These are phyloP conservation scores for Luidia sarsii DNA, from an alignment of 53 echinoderm and acorn worm genomes.

Conservation along the genomic window DNA sequence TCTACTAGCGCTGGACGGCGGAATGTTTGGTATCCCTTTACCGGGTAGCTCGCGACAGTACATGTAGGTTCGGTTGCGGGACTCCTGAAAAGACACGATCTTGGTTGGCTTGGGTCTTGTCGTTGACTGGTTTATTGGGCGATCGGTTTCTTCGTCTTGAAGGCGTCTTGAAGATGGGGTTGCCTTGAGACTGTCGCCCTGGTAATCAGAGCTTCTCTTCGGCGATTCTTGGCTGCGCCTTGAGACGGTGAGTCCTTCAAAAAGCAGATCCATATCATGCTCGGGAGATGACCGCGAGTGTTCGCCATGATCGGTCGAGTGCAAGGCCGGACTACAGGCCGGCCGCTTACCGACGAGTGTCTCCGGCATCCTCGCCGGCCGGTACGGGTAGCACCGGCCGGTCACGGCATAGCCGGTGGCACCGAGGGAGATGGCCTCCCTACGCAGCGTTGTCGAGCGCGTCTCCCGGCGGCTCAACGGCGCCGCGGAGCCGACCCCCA, in stretches of 20 bases:
- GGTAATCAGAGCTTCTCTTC: not conserved
- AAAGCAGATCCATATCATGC: conserved; percentile 12
- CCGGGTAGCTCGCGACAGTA: not conserved
- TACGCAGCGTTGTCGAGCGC: conserved; percentile 26
- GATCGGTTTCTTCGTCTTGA: not conserved
- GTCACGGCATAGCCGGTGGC: not conserved
- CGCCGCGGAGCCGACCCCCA: not conserved
- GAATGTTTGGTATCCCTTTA: not conserved
- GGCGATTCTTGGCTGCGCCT: conserved; percentile 39
- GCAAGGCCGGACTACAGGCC: not conserved
- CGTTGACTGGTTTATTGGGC: not conserved
- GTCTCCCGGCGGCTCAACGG: conserved; percentile 41
- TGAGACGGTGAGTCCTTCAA: conserved; percentile 37
- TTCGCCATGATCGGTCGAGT: conserved; percentile 19
- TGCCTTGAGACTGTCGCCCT: not conserved
- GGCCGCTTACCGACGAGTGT: not conserved
- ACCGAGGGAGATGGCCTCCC: conserved; percentile 25
- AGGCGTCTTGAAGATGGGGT: not conserved
- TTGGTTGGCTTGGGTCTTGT: conserved; percentile 4
- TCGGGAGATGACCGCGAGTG: not conserved
- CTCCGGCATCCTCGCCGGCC: not conserved
- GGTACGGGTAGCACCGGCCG: not conserved
- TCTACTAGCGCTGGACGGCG: not conserved
- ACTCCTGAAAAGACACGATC: conserved; percentile 32
- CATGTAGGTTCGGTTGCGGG: conserved; percentile 23